Conservation (phyloP, 2,113 vertebrate genomes). For the Mastomys coucha region DNA sequence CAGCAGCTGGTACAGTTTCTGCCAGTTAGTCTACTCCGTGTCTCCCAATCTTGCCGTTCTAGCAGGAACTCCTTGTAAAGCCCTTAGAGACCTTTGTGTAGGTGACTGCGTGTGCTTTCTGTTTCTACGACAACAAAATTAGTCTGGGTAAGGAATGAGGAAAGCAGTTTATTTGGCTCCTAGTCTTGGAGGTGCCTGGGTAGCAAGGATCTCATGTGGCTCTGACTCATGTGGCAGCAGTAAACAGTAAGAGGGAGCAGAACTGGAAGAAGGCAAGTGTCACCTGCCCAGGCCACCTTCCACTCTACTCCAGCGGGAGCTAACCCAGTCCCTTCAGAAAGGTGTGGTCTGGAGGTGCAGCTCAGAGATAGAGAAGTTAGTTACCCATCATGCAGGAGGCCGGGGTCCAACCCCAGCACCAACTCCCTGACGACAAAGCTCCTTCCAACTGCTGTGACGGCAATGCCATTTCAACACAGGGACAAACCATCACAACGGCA, state of each 20-base stretch:
- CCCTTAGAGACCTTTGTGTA: not conserved
- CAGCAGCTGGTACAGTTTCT: no score
- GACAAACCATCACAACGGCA: no score
- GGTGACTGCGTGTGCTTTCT: not conserved
- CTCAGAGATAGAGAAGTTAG: not conserved
- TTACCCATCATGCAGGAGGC: not conserved
- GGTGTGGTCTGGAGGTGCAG: not conserved
- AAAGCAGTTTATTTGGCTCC: not conserved
- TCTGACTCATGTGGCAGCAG: no score
- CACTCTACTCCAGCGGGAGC: no score
- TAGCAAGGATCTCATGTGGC: not conserved
- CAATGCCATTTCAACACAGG: not conserved
- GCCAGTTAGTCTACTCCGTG: not conserved
- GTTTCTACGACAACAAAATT: not conserved
- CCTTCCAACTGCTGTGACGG: no score
- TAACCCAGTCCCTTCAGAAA: not conserved
- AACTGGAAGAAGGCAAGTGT: not conserved
- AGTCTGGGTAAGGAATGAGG: not conserved
- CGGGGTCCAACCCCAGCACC: no score
- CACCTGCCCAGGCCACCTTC: not conserved
- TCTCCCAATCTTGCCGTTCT: not conserved
- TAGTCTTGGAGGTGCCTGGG: not conserved
- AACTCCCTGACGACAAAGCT: not conserved
- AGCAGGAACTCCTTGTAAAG: not conserved
- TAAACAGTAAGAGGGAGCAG: not conserved